Percentiles rank a stretch among this genome's conserved stretches.
Conservation (phyloP, 2,888 invertebrate species). For the Esperia sulphurella region DNA sequence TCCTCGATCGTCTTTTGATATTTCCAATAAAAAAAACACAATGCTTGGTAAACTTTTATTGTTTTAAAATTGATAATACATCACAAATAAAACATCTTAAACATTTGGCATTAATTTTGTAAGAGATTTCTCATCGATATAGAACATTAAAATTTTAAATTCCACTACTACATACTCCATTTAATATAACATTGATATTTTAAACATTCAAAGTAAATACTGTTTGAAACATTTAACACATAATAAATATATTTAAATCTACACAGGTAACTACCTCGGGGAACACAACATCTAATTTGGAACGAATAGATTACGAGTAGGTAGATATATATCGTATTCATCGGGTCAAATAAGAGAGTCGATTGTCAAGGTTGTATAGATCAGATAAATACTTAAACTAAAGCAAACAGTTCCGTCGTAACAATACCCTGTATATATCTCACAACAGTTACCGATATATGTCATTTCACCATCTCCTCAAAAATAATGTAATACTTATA, state of each 20-base stretch:
- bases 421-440: slow-evolving; percentile 70
- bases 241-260: slow-evolving; percentile 47
- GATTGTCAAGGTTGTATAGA: slow-evolving; percentile 34
- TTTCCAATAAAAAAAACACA: slow-evolving; percentile 3
- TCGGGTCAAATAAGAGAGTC: slow-evolving; percentile 32
- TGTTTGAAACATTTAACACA: slow-evolving; percentile 69
- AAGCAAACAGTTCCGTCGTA: slow-evolving; percentile 23
- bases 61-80: slow-evolving; percentile 53
- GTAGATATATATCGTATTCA: background rate
- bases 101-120: slow-evolving; percentile 39
- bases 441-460: slow-evolving; percentile 52
- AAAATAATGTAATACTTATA: slow-evolving; percentile 66
- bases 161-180: slow-evolving; percentile 44
- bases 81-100: slow-evolving; percentile 56
- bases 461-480: slow-evolving; percentile 39
- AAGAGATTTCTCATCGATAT: slow-evolving; percentile 50
- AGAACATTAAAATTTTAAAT: slow-evolving; percentile 55
- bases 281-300: slow-evolving; percentile 64
- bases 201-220: slow-evolving; percentile 63
- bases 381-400: background rate
- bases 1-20: background rate
- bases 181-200: slow-evolving; percentile 50
- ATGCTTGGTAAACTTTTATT: slow-evolving; percentile 54
- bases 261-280: slow-evolving; percentile 33
- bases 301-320: slow-evolving; percentile 30